phyloP scores from a whole-genome alignment of 92 coral and sea anemone species.

The Paramuricea clavata region DNA sequence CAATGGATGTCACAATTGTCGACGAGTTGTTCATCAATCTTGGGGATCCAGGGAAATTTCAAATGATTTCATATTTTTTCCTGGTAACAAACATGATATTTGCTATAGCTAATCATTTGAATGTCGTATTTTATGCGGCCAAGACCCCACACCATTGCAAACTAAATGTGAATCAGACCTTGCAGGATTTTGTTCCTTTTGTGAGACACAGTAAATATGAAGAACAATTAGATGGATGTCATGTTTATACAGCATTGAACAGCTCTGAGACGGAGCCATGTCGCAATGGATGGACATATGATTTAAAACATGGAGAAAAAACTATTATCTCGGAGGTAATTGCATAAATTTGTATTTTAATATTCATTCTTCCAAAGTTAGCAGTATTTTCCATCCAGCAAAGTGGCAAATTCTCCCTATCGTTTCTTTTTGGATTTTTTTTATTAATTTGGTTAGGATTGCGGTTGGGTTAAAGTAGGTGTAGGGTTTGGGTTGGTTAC shows the following conservation, averaged over 20 bases:
- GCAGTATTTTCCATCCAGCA: no score
- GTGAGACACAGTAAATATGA: background rate
- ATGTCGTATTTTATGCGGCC: constrained; percentile 1
- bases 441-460: no score
- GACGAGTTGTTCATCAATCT: background rate
- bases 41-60: constrained; percentile 11
- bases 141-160: constrained; percentile 18
- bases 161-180: background rate
- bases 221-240: constrained; percentile 36
- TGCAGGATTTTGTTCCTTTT: background rate
- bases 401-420: no score
- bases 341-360: no score
- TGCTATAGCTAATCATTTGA: background rate
- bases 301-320: background rate
- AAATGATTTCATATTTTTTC: background rate
- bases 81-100: background rate
- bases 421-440: no score
- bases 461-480: no score
- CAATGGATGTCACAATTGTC: background rate
- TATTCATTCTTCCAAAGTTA: no score
- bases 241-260: background rate
- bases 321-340: constrained; percentile 20
- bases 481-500: no score
- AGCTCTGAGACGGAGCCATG: constrained; percentile 6
- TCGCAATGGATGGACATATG: constrained; percentile 29